Conservation (phyloP, 2,797 vertebrate species). For the Aeoliscus strigatus region DNA sequence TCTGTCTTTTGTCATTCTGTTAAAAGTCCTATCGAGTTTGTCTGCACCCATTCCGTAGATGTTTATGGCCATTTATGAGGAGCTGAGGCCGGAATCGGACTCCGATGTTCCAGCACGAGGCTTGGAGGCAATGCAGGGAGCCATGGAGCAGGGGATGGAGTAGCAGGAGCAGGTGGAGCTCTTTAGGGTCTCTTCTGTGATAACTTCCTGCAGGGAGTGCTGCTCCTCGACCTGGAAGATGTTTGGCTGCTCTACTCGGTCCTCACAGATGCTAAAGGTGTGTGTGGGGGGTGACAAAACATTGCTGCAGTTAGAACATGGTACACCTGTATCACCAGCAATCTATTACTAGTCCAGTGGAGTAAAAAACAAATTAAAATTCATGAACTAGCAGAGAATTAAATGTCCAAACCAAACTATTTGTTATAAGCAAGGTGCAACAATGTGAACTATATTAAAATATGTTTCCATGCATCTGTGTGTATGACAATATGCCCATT, state of each 20-base stretch:
- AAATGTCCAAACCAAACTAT: too few relatives aligned
- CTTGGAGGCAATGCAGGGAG: constrained; percentile 63
- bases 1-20: too few relatives aligned
- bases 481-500: neutral
- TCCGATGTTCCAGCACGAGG: constrained; percentile 42
- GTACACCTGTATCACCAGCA: neutral
- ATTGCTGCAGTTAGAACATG: too few relatives aligned
- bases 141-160: constrained; percentile 75
- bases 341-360: neutral
- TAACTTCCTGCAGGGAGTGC: constrained; percentile 83
- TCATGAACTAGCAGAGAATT: too few relatives aligned
- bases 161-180: constrained; percentile 81
- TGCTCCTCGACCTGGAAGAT: constrained; percentile 94
- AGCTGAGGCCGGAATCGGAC: constrained; percentile 74
- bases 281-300: neutral
- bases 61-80: constrained; percentile 49
- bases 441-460: too few relatives aligned
- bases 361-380: too few relatives aligned
- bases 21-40: too few relatives aligned
- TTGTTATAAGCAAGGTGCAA: too few relatives aligned
- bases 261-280: constrained; percentile 89
- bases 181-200: constrained; percentile 82
- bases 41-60: too few relatives aligned
- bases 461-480: constrained; percentile 33
- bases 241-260: constrained; percentile 83